Percentiles rank a stretch among this genome's conserved stretches.
Evolutionary conservation across 2,797 vertebrate genomes (phyloP).

Genomic region (Atherinosoma microstoma): DNA sequence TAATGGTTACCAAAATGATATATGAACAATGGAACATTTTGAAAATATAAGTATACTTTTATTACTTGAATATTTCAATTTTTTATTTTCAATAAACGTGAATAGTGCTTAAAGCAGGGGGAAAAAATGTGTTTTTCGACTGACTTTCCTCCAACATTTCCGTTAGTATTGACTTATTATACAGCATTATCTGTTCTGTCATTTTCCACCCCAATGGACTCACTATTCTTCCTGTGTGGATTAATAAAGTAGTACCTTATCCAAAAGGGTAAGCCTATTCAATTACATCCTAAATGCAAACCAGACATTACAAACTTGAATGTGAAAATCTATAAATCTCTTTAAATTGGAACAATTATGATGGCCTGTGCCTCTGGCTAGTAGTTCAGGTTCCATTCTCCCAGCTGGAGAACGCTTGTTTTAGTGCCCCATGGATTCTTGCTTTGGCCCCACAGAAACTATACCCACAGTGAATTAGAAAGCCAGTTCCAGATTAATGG

Average conservation of each 20-base stretch:
- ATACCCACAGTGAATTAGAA: constrained; percentile 49
- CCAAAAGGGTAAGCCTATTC: constrained; percentile 61
- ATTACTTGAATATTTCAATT: no score
- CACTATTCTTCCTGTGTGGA: constrained; percentile 42
- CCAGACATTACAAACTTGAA: constrained; percentile 69
- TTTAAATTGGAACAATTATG: constrained; percentile 67
- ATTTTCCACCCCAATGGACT: constrained; percentile 32
- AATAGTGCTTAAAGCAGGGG: background rate
- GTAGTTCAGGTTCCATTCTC: constrained; percentile 39
- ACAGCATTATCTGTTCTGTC: constrained; percentile 27
- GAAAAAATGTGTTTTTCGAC: background rate
- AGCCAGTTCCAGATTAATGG: constrained; percentile 42
- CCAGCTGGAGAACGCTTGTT: constrained; percentile 59
- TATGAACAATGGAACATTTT: no score
- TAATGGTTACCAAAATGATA: no score
- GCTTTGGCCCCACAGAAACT: constrained; percentile 36
- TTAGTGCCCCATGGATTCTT: constrained; percentile 40
- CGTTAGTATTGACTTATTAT: constrained; percentile 29
- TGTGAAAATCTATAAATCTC: constrained; percentile 72
- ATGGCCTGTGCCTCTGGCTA: constrained; percentile 33
- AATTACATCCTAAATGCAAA: constrained; percentile 61
- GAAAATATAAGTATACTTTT: no score
- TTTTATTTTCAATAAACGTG: no score
- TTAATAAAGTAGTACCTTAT: constrained; percentile 48
- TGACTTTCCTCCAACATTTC: constrained; percentile 27